These are phyloP conservation scores for Drosophila nebulosa DNA, from an alignment of 1,140 invertebrate genomes.

Conservation along the genomic window DNA sequence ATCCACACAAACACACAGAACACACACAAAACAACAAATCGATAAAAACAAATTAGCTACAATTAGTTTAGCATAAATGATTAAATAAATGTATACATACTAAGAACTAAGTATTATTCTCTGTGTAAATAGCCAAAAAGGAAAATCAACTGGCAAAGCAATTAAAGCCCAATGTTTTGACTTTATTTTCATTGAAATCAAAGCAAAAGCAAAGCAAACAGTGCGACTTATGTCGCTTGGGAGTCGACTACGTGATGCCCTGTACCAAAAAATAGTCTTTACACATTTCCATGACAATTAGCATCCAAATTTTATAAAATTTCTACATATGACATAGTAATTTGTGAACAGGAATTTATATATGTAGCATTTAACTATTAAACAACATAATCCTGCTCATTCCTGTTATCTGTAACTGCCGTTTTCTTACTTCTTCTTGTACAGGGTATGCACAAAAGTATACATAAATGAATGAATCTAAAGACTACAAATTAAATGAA, in stretches of 20 bases:
- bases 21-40: constrained; percentile 17
- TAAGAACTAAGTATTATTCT: constrained; percentile 39
- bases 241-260: background rate
- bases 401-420: constrained; percentile 32
- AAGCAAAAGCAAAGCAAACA: constrained; percentile 25
- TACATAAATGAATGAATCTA: constrained; percentile 28
- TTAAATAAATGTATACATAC: constrained; percentile 49
- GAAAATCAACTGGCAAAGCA: constrained; percentile 28
- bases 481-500: constrained; percentile 61
- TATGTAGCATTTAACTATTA: too few species aligned
- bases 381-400: background rate
- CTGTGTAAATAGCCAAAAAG: constrained; percentile 24
- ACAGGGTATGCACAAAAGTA: constrained; percentile 18
- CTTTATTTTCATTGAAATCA: constrained; percentile 19
- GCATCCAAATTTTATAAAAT: background rate
- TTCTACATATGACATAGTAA: too few species aligned
- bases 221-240: background rate
- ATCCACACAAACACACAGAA: constrained; percentile 21
- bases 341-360: constrained; percentile 6
- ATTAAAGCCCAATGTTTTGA: constrained; percentile 18
- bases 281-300: too few species aligned
- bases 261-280: too few species aligned
- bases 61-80: constrained; percentile 65
- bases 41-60: constrained; percentile 47
- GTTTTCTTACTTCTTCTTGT: constrained; percentile 3